Conservation (phyloP, 2,888 invertebrate genomes). For the Apoda limacodes region DNA sequence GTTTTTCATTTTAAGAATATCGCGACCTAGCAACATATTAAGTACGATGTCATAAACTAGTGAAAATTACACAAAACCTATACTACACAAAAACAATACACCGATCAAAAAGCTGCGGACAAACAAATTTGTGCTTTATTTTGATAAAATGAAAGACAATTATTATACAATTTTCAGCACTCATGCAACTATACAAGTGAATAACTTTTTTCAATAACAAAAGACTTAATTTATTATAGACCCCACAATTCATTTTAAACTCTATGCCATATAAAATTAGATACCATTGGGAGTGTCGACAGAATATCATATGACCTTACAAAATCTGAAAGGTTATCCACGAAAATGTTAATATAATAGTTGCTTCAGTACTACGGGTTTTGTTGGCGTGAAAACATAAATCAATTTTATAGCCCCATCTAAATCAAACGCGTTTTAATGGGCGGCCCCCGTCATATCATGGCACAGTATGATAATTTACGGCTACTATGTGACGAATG, state of each 20-base stretch:
- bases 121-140: constrained; percentile 29
- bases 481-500: constrained; percentile 71
- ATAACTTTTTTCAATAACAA: constrained; percentile 61
- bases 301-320: constrained; percentile 41
- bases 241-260: too few species aligned
- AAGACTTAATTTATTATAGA: constrained; percentile 45
- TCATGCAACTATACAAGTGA: constrained; percentile 60
- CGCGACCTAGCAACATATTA: constrained; percentile 38
- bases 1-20: constrained; percentile 32
- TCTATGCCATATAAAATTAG: too few species aligned
- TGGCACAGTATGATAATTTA: constrained; percentile 71
- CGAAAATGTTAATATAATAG: constrained; percentile 71
- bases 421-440: constrained; percentile 73
- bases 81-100: constrained; percentile 60
- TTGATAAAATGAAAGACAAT: constrained; percentile 26
- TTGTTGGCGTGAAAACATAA: constrained; percentile 71
- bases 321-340: constrained; percentile 58
- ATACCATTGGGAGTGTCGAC: constrained; percentile 16
- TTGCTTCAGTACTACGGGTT: constrained; percentile 68
- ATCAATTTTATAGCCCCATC: constrained; percentile 72
- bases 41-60: constrained; percentile 55
- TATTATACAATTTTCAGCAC: constrained; percentile 27
- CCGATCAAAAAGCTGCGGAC: constrained; percentile 30
- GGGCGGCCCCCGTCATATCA: constrained; percentile 72
- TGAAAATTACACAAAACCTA: constrained; percentile 55